Conservation (phyloP, 2,113 vertebrate genomes). For the Gasterosteus aculeatus region DNA sequence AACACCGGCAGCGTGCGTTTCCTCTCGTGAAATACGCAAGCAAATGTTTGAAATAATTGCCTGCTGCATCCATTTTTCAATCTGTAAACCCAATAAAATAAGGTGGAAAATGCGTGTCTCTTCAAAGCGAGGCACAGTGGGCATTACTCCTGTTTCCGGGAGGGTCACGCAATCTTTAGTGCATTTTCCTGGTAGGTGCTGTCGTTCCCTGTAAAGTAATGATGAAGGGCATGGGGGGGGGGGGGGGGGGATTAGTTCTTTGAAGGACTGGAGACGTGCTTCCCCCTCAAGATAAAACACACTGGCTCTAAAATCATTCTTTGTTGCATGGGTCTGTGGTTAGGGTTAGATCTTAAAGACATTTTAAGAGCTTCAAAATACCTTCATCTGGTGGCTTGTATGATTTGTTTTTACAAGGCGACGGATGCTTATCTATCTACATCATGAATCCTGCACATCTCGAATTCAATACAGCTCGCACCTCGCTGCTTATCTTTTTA, state of each 20-base stretch:
- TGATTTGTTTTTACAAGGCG: slow-evolving; percentile 20
- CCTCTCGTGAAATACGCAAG: neutral
- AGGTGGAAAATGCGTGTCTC: slow-evolving; percentile 4
- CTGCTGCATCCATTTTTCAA: neutral
- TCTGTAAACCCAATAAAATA: neutral
- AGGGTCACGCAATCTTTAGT: slow-evolving; percentile 44
- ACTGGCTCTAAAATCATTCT: slow-evolving; percentile 45
- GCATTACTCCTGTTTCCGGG: slow-evolving; percentile 45
- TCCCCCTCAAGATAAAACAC: slow-evolving; percentile 62
- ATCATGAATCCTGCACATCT: slow-evolving; percentile 30
- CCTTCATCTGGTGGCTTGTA: neutral
- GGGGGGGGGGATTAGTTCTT: slow-evolving; percentile 53
- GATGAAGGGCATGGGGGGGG: slow-evolving; percentile 37
- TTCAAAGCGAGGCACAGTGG: slow-evolving; percentile 20
- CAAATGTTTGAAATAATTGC: neutral
- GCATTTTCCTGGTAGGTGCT: slow-evolving; percentile 47
- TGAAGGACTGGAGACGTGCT: slow-evolving; percentile 57
- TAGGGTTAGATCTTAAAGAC: slow-evolving; percentile 21
- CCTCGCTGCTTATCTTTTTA: slow-evolving; percentile 31
- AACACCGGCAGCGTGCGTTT: neutral
- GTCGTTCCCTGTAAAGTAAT: slow-evolving; percentile 53
- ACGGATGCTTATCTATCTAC: slow-evolving; percentile 17
- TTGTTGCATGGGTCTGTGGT: slow-evolving; percentile 19
- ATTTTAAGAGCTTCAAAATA: slow-evolving; percentile 38
- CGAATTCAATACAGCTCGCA: slow-evolving; percentile 33